Conservation (phyloP, 2,113 vertebrate genomes). For the Amphiprion percula region DNA sequence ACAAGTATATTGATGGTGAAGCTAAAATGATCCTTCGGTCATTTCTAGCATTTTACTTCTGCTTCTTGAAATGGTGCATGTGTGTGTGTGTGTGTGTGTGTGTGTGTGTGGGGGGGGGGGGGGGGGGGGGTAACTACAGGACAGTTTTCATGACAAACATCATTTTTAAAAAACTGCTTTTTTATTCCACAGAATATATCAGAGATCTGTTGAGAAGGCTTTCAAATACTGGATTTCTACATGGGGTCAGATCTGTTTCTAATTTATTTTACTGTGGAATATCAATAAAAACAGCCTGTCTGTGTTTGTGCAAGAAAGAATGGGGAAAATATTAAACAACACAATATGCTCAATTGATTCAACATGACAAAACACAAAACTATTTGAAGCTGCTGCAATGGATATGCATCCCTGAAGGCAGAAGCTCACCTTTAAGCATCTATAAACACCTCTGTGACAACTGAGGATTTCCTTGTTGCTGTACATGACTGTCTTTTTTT, state of each 20-base stretch:
- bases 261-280: slow-evolving; percentile 31
- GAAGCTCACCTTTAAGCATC: slow-evolving; percentile 58
- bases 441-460: slow-evolving; percentile 47
- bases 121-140: no score
- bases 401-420: slow-evolving; percentile 64
- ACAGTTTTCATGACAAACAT: background rate
- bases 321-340: slow-evolving; percentile 44
- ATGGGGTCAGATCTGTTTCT: background rate
- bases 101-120: no score
- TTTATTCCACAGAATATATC: slow-evolving; percentile 5
- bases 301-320: slow-evolving; percentile 45
- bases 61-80: background rate
- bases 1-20: background rate
- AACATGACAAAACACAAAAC: slow-evolving; percentile 37
- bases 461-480: slow-evolving; percentile 44
- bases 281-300: slow-evolving; percentile 13
- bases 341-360: slow-evolving; percentile 47
- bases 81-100: no score
- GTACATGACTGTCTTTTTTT: background rate
- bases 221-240: slow-evolving; percentile 29
- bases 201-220: slow-evolving; percentile 14
- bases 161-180: background rate
- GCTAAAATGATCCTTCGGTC: background rate
- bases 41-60: background rate
- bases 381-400: slow-evolving; percentile 59